phyloP scores from a whole-genome alignment of 2,888 invertebrate genomes.

The Himalopsyche anomala region DNA sequence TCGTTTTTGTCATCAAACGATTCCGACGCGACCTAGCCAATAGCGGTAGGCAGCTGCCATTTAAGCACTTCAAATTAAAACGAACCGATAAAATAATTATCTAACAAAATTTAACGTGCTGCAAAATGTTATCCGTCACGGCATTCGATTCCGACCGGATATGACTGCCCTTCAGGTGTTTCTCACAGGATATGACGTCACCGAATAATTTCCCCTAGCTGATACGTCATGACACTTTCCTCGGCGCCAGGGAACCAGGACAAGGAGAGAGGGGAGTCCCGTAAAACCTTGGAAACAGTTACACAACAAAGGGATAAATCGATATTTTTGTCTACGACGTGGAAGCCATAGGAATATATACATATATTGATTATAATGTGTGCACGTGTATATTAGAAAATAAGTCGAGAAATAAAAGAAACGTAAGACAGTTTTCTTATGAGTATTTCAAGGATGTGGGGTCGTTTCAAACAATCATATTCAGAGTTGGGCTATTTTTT shows the following conservation, averaged over 20 bases:
- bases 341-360: neutral
- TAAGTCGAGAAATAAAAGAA: too few species aligned
- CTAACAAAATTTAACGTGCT: neutral
- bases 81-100: conserved; percentile 15
- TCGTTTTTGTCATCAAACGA: too few species aligned
- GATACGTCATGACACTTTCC: conserved; percentile 10
- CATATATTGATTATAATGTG: too few species aligned
- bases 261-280: neutral
- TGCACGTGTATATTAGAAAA: too few species aligned
- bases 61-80: conserved; percentile 22
- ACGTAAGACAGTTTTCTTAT: too few species aligned
- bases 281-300: conserved; percentile 17
- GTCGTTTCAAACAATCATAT: too few species aligned
- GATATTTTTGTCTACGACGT: neutral
- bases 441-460: too few species aligned
- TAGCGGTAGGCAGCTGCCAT: neutral
- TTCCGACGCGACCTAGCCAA: too few species aligned
- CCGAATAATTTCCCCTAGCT: conserved; percentile 51
- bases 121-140: neutral
- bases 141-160: conserved; percentile 46
- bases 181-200: conserved; percentile 62
- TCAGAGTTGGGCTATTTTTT: too few species aligned
- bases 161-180: conserved; percentile 63
- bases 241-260: neutral
- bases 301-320: conserved; percentile 33